Evolutionary conservation across 2,888 invertebrate species (phyloP).

Genomic region (Chloroclysta siterata): DNA sequence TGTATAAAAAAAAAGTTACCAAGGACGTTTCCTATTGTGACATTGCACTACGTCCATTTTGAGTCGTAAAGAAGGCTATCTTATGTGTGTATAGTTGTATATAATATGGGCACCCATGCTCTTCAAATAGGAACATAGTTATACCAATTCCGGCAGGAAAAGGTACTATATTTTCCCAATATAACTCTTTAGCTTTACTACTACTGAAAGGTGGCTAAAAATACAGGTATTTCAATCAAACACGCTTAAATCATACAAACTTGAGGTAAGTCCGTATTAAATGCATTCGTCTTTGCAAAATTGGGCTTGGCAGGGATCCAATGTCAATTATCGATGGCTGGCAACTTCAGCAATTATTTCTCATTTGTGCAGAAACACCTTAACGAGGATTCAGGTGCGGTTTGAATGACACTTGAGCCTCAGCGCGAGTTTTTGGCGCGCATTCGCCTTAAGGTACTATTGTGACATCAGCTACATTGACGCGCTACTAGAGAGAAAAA

Average conservation of each 20-base stretch:
- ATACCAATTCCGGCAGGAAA: too few species aligned
- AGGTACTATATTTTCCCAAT: too few species aligned
- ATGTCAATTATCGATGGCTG: slow-evolving; percentile 75
- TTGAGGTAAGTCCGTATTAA: slow-evolving; percentile 31
- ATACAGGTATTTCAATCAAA: slow-evolving; percentile 3
- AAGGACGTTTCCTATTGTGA: too few species aligned
- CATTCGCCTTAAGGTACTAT: slow-evolving; percentile 47
- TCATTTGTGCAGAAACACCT: slow-evolving; percentile 72
- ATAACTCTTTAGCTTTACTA: too few species aligned
- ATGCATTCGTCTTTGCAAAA: slow-evolving; percentile 54
- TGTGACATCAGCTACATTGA: neutral
- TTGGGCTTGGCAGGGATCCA: slow-evolving; percentile 71
- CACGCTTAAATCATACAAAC: slow-evolving; percentile 17
- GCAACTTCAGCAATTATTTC: slow-evolving; percentile 77
- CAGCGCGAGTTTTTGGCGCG: slow-evolving; percentile 68
- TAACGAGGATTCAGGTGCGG: slow-evolving; percentile 68
- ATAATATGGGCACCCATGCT: too few species aligned
- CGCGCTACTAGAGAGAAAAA: neutral
- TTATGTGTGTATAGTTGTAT: too few species aligned
- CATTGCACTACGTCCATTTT: too few species aligned
- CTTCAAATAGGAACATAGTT: too few species aligned
- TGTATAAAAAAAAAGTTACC: too few species aligned
- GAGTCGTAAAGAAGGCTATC: too few species aligned
- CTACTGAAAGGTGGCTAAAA: neutral
- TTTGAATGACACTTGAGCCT: slow-evolving; percentile 68